Evolutionary conservation across 1,140 invertebrate genomes (phyloP).

Genomic region (Zelostemma sp.): DNA sequence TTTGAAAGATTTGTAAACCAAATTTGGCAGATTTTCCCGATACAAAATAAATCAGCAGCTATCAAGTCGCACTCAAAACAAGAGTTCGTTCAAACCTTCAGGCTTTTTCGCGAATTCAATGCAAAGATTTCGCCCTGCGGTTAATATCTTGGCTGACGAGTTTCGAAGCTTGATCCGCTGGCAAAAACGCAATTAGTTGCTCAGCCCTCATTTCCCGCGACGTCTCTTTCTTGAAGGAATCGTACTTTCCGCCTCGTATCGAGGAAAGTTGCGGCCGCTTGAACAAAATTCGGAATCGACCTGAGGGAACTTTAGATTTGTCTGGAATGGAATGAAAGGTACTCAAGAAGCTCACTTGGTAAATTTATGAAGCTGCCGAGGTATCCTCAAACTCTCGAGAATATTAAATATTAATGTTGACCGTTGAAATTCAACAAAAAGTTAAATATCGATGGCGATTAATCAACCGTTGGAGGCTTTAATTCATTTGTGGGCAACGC

Average conservation of each 20-base stretch:
- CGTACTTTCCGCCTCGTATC: constrained; percentile 28
- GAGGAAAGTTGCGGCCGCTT: constrained; percentile 18
- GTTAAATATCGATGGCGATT: not conserved
- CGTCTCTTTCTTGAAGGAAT: constrained; percentile 14
- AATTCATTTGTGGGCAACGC: too few relatives aligned
- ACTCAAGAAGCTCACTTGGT: constrained; percentile 19
- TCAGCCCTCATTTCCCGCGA: constrained; percentile 31
- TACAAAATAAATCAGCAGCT: too few relatives aligned
- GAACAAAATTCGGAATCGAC: constrained; percentile 25
- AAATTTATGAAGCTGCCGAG: constrained; percentile 39
- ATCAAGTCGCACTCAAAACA: too few relatives aligned
- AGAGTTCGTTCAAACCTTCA: too few relatives aligned
- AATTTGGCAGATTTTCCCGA: too few relatives aligned
- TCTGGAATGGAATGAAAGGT: constrained; percentile 40
- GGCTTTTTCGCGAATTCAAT: not conserved
- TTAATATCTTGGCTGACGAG: constrained; percentile 32
- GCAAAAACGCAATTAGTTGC: constrained; percentile 37
- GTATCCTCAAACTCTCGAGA: constrained; percentile 22
- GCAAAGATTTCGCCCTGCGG: constrained; percentile 19
- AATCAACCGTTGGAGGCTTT: too few relatives aligned
- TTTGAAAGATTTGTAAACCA: too few relatives aligned
- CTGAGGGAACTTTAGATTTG: constrained; percentile 17
- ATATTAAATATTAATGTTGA: constrained; percentile 17
- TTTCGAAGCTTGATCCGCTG: constrained; percentile 10
- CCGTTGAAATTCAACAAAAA: not conserved